Conservation (phyloP, 2,797 vertebrate species). For the Tenualosa thibaudeaui region DNA sequence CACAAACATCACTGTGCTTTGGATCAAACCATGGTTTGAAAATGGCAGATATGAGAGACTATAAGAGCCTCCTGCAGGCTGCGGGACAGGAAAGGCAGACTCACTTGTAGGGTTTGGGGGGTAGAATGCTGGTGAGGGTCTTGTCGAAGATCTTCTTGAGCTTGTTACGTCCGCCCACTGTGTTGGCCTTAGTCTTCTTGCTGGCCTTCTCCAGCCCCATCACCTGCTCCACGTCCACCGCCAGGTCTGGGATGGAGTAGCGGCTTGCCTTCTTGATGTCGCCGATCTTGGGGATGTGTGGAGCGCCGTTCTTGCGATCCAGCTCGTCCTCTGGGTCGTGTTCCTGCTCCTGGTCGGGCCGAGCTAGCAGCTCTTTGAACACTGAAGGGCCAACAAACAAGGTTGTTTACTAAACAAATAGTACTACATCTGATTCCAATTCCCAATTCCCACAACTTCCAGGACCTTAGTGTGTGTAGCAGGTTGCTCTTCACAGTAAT, state of each 20-base stretch:
- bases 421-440: no score
- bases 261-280: slow-evolving; percentile 95
- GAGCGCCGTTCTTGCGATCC: slow-evolving; percentile 87
- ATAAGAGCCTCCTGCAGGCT: no score
- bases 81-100: no score
- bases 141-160: slow-evolving; percentile 97
- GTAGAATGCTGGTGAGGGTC: slow-evolving; percentile 94
- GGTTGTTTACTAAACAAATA: slow-evolving; percentile 55
- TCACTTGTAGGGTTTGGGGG: slow-evolving; percentile 71
- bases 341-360: slow-evolving; percentile 86
- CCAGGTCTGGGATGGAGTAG: slow-evolving; percentile 92
- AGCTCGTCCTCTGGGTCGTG: slow-evolving; percentile 78
- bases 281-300: slow-evolving; percentile 95
- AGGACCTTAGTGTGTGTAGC: no score
- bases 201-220: slow-evolving; percentile 88
- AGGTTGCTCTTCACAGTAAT: no score
- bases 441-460: no score
- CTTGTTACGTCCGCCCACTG: slow-evolving; percentile 92
- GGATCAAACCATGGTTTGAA: no score
- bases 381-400: slow-evolving; percentile 67
- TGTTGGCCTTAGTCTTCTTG: slow-evolving; percentile 95
- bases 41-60: no score
- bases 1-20: no score
- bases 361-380: slow-evolving; percentile 93
- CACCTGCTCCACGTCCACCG: slow-evolving; percentile 89